Evolutionary conservation across 2,113 vertebrate species (phyloP), one percentile per base, ranked within the genome.

Genomic region (Dicrurus megarhynchus): DNA sequence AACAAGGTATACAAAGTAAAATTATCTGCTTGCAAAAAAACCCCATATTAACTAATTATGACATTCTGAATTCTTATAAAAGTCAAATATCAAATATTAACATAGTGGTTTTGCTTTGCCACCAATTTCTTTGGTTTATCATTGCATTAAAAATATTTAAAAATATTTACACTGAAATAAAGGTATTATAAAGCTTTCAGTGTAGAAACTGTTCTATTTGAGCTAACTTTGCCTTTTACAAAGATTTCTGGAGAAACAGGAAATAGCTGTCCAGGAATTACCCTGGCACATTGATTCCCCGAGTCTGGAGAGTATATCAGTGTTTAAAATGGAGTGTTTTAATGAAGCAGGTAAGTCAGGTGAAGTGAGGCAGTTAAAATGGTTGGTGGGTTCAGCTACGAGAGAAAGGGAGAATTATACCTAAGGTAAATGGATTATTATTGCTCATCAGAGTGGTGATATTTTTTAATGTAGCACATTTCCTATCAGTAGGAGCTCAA

Each of bases 1-100:
- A 92, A 67, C 60, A 84, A 93, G 35, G 35, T 61, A 73, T 60
- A 82, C 79, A 88, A 92, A 94, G 87, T 85, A 75, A 93, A 93
- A 87, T 79, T 84, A 70, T 47, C 80, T 52, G 42, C 28, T 39
- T 83, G 26, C 44, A 76, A 35, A 80, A 88, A 42, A 0, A 0
- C 3, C 28, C 14, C 16, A 1, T 15, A 7, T 82, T 88, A 80
- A 32, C 11, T 22, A 74, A 84, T 49, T 35, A 22, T 35, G 39
- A 32, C 47, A 60, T 78, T 92, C 28, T 28, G 65, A 70, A 56
- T 23, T 47, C 64, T 83, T 64, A 15, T 13, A 17, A 27, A 91
- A 80, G 75, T 23, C 7, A 80, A 67, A 85, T 30, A 37, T 68
- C 10, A 84, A 61, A 75, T 32, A 53, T 65, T 71, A 68, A 64